Evolutionary conservation across 2,113 vertebrate genomes (phyloP).

Genomic region (Pipra filicauda): DNA sequence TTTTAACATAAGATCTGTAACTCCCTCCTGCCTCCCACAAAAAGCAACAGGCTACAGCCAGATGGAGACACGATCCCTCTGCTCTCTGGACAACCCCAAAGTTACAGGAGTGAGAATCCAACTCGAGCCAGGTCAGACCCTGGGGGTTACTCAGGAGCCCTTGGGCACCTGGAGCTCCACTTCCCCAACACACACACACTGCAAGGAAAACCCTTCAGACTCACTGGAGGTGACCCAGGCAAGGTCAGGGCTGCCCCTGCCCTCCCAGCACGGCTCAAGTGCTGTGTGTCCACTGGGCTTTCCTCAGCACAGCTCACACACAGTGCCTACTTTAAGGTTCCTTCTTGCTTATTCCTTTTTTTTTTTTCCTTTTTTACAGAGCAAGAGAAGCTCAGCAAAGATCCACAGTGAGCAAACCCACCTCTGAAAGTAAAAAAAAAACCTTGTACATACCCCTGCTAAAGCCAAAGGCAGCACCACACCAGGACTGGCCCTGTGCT

Average conservation of each 20-base stretch:
- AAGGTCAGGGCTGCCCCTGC: not conserved
- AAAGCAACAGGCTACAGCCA: not conserved
- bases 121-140: not conserved
- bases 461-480: not conserved
- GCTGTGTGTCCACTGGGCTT: rapidly evolving
- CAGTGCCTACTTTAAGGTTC: not conserved
- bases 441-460: not conserved
- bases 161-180: not conserved
- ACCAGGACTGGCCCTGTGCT: not conserved
- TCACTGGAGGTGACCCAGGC: not conserved
- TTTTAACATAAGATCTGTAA: not conserved
- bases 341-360: not conserved
- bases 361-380: not conserved
- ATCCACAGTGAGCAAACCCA: not conserved
- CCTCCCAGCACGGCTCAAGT: not conserved
- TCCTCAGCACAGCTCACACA: not conserved
- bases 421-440: not conserved
- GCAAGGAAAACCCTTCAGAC: not conserved
- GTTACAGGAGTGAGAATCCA: not conserved
- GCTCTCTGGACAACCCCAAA: not conserved
- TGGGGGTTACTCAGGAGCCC: not conserved
- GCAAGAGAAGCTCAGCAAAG: not conserved
- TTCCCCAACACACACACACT: not conserved
- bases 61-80: not conserved
- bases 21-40: not conserved